Base-by-base conservation (phyloP, 2,797 vertebrate species). In the Parauchenoglanis ngamensis region DNA sequence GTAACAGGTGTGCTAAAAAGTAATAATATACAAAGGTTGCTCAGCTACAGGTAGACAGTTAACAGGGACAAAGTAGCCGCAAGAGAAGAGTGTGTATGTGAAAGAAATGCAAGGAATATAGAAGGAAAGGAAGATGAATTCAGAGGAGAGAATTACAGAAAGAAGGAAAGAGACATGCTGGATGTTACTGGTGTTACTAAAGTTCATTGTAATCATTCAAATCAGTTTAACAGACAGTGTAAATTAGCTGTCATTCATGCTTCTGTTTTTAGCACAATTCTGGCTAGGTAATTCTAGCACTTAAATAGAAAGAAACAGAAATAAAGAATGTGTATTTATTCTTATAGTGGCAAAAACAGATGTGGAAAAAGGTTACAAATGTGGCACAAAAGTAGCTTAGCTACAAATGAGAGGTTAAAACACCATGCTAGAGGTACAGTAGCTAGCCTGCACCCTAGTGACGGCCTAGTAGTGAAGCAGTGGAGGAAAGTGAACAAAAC, bases 251-350 rank as follows among this genome's bases (percentile, higher is more conserved):
- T 52, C 28, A 54, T 17, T 31, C 19, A 35, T 59, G 76, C 28
- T 56, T 57, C 52, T 21, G 52, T 77, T 54, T 70, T 52, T 17
- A 28, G 28, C 13, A 17, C 3, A 28, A 28, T 54, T 77, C 75
- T 77, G n/a, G 49, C 13, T 28, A 8, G 2, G n/a, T 17, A 13
- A 46, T 25, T 73, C 23, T 49, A 49, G 11, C 21, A 4, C 68
- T 72, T 52, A 28, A 77, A 54, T 77, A 77, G 15, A 77, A 49
- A 76, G 12, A 73, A 77, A 54, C 54, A 77, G 15, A 77, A 49
- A 76, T 5, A 73, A n/a, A 52, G 12, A 13, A 54, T 28, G 2
- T 73, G 23, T 73, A 49, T 46, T 49, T 49, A 70, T 19, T 44
- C 35, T 44, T 17, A 12, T 3, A 52, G 5, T 15, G 13, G 46